Evolutionary conservation across 2,888 invertebrate genomes (phyloP).

Genomic region (Chrysolina americana): DNA sequence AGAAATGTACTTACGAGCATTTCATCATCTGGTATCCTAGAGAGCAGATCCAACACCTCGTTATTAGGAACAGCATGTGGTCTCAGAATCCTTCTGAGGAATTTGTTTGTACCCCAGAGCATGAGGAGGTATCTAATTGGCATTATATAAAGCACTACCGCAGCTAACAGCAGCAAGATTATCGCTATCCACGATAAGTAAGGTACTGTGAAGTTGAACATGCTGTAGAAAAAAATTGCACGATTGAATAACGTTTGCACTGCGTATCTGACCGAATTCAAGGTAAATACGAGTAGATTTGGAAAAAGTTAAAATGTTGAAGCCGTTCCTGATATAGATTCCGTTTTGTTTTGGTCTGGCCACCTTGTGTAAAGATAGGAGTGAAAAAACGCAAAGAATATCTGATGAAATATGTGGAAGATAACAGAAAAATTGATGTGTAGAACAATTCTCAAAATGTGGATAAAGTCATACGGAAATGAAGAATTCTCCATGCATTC

Average conservation of each 20-base stretch:
- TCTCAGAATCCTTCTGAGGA: conserved; percentile 90
- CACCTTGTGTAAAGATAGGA: too few species aligned
- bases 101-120: conserved; percentile 95
- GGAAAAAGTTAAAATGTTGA: background rate
- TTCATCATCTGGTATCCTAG: conserved; percentile 95
- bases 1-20: conserved; percentile 80
- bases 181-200: conserved; percentile 96
- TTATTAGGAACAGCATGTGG: conserved; percentile 98
- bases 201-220: conserved; percentile 97
- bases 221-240: conserved; percentile 72
- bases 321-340: background rate
- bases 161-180: conserved; percentile 80
- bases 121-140: conserved; percentile 92
- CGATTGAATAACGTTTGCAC: background rate
- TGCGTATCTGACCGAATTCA: background rate
- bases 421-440: too few species aligned
- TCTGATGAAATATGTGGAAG: too few species aligned
- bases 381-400: too few species aligned
- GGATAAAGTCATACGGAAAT: too few species aligned
- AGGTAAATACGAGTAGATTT: too few species aligned
- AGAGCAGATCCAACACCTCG: conserved; percentile 94
- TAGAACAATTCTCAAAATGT: too few species aligned
- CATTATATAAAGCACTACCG: conserved; percentile 87
- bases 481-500: too few species aligned
- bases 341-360: too few species aligned